Evolutionary conservation across 2,113 vertebrate genomes (phyloP), one percentile per base, ranked within the genome.

Genomic region (Mola mola): DNA sequence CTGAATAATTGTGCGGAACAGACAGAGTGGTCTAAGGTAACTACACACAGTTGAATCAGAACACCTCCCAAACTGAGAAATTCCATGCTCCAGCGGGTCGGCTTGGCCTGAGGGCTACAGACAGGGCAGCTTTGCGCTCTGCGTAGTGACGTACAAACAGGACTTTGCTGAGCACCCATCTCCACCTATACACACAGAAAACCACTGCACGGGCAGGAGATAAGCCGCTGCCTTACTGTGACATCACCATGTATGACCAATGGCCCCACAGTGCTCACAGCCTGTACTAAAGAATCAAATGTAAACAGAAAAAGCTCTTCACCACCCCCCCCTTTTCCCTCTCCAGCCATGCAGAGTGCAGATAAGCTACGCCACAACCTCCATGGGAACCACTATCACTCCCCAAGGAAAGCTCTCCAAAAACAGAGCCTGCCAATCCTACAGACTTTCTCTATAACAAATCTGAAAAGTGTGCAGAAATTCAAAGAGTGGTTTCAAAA

Each of bases 221-320:
- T 68, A 58, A 79, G 64, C 62, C 42, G 58, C 74, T 70, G 70
- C 22, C 82, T 72, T 50, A 86, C 66, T 86, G 87, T 91, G 89
- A 81, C 86, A 74, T 89, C 84, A 90, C 77, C 77, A 7, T 11
- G 38, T 66, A 71, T 85, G 84, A 90, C 85, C 83, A 91, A 90
- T 88, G 58, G 59, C 64, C 69, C 76, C 80, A 46, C 66, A 40
- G 78, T 67, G 3, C 47, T 25, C 40, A 83, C 64, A 66, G 46
- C 43, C 87, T 68, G 47, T 31, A 71, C 40, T 47, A 42, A 44
- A 69, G 66, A 78, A 67, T 37, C 40, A 69, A 78, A 81, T 74
- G 71, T 69, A 84, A 88, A 87, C 83, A 80, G n/a, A 75, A 50
- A 64, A 29, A 43, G 63, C 62, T 82, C 64, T 44, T 64, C 52